phyloP scores from a whole-genome alignment of 2,888 invertebrate genomes.

The Serripes groenlandicus region DNA sequence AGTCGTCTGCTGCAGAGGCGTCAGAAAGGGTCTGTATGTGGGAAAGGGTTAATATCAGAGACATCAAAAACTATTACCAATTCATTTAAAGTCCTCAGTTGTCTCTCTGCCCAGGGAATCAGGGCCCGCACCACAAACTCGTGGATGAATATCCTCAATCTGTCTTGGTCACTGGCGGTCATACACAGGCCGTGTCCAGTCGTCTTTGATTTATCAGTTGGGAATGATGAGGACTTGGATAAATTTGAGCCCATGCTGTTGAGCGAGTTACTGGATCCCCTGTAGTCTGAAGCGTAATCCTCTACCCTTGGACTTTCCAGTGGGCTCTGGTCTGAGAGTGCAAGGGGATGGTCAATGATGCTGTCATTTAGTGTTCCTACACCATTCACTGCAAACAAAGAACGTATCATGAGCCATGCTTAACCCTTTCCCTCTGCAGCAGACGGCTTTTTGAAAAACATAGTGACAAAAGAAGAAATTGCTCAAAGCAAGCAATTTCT shows the following conservation, averaged over 20 bases:
- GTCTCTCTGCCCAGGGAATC: conserved; percentile 96
- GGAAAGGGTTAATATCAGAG: background rate
- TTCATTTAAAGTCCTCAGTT: conserved; percentile 90
- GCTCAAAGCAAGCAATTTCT: no score
- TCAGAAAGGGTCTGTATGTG: background rate
- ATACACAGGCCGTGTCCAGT: conserved; percentile 89
- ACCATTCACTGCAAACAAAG: conserved; percentile 27
- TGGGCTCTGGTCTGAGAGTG: conserved; percentile 66
- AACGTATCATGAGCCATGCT: no score
- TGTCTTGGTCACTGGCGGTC: conserved; percentile 93
- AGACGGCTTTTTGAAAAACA: no score
- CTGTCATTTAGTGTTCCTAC: conserved; percentile 15
- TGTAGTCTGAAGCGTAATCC: conserved; percentile 62
- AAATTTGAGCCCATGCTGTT: conserved; percentile 43
- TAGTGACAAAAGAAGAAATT: no score
- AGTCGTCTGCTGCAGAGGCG: background rate
- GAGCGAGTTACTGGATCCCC: conserved; percentile 64
- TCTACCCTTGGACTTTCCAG: conserved; percentile 60
- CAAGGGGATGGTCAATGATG: conserved; percentile 79
- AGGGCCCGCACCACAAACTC: conserved; percentile 95
- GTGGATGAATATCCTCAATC: conserved; percentile 93
- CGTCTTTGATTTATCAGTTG: conserved; percentile 32
- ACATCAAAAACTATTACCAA: conserved; percentile 77
- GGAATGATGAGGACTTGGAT: conserved; percentile 60
- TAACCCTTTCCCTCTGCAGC: no score